These are phyloP conservation scores for Hirtodrosophila alboralis DNA, from an alignment of 2,888 invertebrate species.

Conservation along the genomic window DNA sequence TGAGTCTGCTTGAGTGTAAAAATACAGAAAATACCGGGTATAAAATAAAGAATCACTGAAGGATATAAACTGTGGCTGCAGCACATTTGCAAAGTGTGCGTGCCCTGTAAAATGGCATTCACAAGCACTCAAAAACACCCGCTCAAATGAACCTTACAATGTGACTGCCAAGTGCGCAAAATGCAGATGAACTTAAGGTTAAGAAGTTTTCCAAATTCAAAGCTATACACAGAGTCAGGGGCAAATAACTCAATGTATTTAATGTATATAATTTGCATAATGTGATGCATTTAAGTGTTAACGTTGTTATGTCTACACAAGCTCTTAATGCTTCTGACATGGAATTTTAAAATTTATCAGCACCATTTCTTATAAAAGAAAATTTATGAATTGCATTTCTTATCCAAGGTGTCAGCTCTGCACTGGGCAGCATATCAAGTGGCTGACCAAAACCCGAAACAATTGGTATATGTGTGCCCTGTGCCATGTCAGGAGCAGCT, in stretches of 20 bases:
- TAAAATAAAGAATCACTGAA: constrained; percentile 24
- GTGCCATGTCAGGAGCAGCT: constrained; percentile 62
- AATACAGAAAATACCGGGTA: constrained; percentile 8
- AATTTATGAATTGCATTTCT: constrained; percentile 58
- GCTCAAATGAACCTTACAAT: constrained; percentile 35
- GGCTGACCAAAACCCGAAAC: constrained; percentile 13
- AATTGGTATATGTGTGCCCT: constrained; percentile 37
- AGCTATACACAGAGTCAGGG: too few relatives aligned
- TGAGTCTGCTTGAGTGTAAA: background rate
- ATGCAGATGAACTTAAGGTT: constrained; percentile 1
- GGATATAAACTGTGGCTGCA: constrained; percentile 8
- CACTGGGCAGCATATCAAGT: constrained; percentile 18
- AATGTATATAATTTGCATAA: too few relatives aligned
- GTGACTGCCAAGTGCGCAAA: constrained; percentile 29
- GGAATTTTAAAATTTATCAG: too few relatives aligned
- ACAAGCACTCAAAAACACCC: constrained; percentile 6
- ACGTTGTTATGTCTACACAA: too few relatives aligned
- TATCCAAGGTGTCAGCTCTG: constrained; percentile 17
- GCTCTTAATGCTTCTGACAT: too few relatives aligned
- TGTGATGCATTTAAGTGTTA: too few relatives aligned
- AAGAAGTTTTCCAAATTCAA: background rate
- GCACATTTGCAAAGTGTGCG: background rate
- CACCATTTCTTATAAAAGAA: constrained; percentile 34
- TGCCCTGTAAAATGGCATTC: constrained; percentile 6
- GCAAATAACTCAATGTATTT: background rate